Evolutionary conservation across 2,888 invertebrate genomes (phyloP).

Genomic region (Thereva nobilitata): DNA sequence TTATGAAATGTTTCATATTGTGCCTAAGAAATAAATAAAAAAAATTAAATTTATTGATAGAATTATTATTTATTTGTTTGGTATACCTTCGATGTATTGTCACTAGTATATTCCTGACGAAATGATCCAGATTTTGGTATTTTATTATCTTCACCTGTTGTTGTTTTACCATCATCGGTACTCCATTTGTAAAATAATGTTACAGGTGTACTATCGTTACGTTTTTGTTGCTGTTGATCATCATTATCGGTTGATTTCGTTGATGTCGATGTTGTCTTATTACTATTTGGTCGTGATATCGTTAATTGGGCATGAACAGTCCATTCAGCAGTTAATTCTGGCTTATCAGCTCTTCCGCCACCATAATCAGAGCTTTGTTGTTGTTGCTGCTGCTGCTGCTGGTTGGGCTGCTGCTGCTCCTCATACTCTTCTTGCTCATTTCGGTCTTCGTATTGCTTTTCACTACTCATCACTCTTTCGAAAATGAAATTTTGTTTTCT

Average conservation of each 20-base stretch:
- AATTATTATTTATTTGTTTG: background rate
- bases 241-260: conserved; percentile 45
- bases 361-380: conserved; percentile 11
- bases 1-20: conserved; percentile 52
- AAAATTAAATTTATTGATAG: conserved; percentile 12
- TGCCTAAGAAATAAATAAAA: conserved; percentile 24
- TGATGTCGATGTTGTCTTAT: conserved; percentile 45
- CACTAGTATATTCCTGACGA: conserved; percentile 8
- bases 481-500: conserved; percentile 11
- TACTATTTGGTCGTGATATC: conserved; percentile 60
- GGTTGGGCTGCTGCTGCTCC: background rate
- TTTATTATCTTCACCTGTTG: conserved; percentile 59
- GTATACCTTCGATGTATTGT: background rate
- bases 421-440: background rate
- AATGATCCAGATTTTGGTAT: conserved; percentile 52
- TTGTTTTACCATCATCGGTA: conserved; percentile 58
- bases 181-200: conserved; percentile 59
- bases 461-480: conserved; percentile 38
- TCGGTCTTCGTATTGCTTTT: conserved; percentile 25
- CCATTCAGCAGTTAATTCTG: conserved; percentile 65
- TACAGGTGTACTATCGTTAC: conserved; percentile 52
- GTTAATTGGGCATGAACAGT: conserved; percentile 71
- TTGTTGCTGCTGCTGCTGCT: conserved; percentile 10
- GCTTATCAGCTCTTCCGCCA: conserved; percentile 14
- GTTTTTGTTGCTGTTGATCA: conserved; percentile 48